Evolutionary conservation across 2,888 invertebrate species (phyloP).

Genomic region (Orchestes rusci): DNA sequence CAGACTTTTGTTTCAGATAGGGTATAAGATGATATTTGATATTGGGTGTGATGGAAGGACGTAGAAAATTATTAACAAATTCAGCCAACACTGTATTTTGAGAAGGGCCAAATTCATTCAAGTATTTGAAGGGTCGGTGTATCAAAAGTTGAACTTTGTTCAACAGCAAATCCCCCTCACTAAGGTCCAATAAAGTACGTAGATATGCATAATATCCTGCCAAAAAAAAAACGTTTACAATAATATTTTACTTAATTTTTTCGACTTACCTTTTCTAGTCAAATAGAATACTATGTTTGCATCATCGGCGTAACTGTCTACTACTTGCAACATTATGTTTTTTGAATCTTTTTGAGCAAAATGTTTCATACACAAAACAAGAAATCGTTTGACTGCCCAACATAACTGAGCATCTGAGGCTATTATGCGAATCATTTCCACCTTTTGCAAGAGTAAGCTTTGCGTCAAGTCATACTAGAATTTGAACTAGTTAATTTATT

Average conservation of each 20-base stretch:
- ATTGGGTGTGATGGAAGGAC: slow-evolving; percentile 58
- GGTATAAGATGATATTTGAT: slow-evolving; percentile 66
- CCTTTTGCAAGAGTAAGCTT: slow-evolving; percentile 7
- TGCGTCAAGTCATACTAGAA: slow-evolving; percentile 15
- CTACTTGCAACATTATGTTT: slow-evolving; percentile 68
- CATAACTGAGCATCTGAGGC: slow-evolving; percentile 39
- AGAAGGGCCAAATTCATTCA: slow-evolving; percentile 45
- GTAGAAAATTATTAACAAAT: slow-evolving; percentile 61
- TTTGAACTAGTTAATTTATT: background rate
- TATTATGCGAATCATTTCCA: slow-evolving; percentile 25
- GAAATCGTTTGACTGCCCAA: slow-evolving; percentile 43
- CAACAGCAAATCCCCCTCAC: slow-evolving; percentile 57
- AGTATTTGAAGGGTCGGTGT: slow-evolving; percentile 62
- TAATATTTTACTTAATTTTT: slow-evolving; percentile 1
- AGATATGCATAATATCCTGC: slow-evolving; percentile 69
- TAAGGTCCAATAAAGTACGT: slow-evolving; percentile 57
- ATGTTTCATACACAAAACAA: slow-evolving; percentile 38
- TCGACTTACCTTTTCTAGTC: slow-evolving; percentile 48
- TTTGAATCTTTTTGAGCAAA: slow-evolving; percentile 37
- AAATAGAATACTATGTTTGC: slow-evolving; percentile 49
- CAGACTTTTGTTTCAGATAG: slow-evolving; percentile 49
- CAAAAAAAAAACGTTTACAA: slow-evolving; percentile 28
- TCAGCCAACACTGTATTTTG: slow-evolving; percentile 47
- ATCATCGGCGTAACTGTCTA: slow-evolving; percentile 64
- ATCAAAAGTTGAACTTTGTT: slow-evolving; percentile 70